Base-by-base conservation (phyloP, 2,888 invertebrate genomes). In the Camptogramma bilineatum region DNA sequence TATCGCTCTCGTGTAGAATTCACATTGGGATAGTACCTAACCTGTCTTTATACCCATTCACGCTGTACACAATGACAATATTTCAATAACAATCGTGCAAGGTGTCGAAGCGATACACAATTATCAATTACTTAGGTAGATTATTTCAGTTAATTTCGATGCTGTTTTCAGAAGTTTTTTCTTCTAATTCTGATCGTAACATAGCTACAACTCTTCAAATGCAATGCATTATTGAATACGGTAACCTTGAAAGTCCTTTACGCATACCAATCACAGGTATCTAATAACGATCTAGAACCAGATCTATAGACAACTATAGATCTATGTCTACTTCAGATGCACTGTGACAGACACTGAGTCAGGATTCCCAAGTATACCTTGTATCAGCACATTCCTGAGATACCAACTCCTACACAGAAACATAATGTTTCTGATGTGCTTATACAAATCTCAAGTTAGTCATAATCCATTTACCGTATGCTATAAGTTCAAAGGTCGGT, bases 271-370 rank as follows among this genome's bases (percentile, higher is more conserved):
- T 56, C 55, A 34, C 34, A 34, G 34, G 34, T 34, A 34, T 34
- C 34, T 34, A 13, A 34, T 21, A 24, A 31, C 24, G 18, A 56
- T 56, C 48, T 42, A 60, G 52, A 60, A 55, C 56, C 52, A 60
- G 47, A 47, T 28, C 28, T 44, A 31, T 8, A 34, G 2, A 8
- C 9, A 34, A 34, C 34, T 2, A 24, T 24, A 34, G 34, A 13
- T 2, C 34, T 13, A 13, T 39, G 34, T 39, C 34, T 39, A 39
- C 2, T 71, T 73, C 71, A 73, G 61, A 56, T 68, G 63, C n/a
- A n/a, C n/a, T 68, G 71, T 65, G 52, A 63, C 52, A 65, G 71
- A 28, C 64, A 64, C 70, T 78, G 71, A 78, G 68, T 74, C 73
- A 75, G 61, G n/a, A 18, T 39, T 10, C 10, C n/a, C 28, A 51